phyloP scores from a whole-genome alignment of 2,888 invertebrate species.

The Apodemia mormo region DNA sequence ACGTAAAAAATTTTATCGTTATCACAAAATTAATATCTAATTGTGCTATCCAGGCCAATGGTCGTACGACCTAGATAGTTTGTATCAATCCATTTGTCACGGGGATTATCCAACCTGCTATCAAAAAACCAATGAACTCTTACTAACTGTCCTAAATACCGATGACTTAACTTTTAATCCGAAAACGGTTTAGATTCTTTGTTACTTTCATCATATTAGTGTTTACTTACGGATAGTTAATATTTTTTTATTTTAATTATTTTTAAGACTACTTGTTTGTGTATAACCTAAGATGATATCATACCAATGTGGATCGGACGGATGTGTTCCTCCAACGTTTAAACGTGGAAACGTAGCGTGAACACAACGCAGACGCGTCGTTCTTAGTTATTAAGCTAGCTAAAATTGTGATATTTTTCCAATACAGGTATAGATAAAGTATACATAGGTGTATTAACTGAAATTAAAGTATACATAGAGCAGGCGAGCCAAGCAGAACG shows the following conservation, averaged over 20 bases:
- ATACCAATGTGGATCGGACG: no score
- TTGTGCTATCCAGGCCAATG: constrained; percentile 14
- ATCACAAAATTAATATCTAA: constrained; percentile 10
- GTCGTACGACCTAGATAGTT: constrained; percentile 27
- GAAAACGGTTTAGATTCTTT: constrained; percentile 45
- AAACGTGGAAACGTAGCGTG: no score
- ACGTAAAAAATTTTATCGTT: neutral
- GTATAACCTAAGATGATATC: no score
- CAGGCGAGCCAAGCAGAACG: no score
- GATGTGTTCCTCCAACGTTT: no score
- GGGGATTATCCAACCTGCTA: constrained; percentile 45
- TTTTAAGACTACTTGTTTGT: no score
- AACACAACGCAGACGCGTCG: no score
- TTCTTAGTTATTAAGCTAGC: no score
- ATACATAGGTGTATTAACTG: no score
- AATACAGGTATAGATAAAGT: no score
- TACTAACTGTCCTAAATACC: constrained; percentile 52
- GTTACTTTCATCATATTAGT: constrained; percentile 6
- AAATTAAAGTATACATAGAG: no score
- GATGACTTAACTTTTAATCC: constrained; percentile 51
- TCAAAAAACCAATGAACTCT: constrained; percentile 14
- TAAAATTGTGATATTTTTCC: no score
- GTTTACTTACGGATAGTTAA: neutral
- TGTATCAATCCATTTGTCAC: constrained; percentile 50
- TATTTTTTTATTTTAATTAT: neutral